A percentile compares a stretch with the other conserved stretches of the same genome.
phyloP scores from a whole-genome alignment of 2,888 invertebrate species.

The Temnothorax unifasciatus region DNA sequence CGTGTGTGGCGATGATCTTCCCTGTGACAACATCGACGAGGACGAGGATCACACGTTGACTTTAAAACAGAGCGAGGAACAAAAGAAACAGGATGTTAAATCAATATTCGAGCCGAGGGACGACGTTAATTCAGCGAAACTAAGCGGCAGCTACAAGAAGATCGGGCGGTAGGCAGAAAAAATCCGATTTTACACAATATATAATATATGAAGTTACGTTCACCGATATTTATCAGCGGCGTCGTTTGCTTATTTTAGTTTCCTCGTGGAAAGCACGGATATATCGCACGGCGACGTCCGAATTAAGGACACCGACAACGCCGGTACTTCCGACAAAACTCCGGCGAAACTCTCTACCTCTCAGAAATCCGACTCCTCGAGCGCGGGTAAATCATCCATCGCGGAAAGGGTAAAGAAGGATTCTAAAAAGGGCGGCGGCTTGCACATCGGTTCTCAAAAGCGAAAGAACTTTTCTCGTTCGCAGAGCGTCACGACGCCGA shows the following conservation, averaged over 20 bases:
- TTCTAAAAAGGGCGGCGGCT: conserved; percentile 33
- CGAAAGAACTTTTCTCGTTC: conserved; percentile 76
- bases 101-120: conserved; percentile 82
- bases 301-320: conserved; percentile 79
- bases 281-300: conserved; percentile 83
- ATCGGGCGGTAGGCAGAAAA: conserved; percentile 81
- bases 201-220: neutral
- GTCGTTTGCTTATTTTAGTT: conserved; percentile 72
- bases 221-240: neutral
- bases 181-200: neutral
- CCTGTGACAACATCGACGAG: conserved; percentile 80
- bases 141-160: conserved; percentile 81
- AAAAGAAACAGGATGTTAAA: conserved; percentile 84
- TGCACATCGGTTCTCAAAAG: conserved; percentile 50
- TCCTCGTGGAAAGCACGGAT: conserved; percentile 85
- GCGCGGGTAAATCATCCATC: conserved; percentile 45
- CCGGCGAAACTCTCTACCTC: conserved; percentile 29
- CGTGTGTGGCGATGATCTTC: conserved; percentile 70
- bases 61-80: conserved; percentile 82
- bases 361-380: conserved; percentile 61
- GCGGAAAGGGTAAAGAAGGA: conserved; percentile 57
- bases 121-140: conserved; percentile 66
- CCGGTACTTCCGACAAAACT: conserved; percentile 66
- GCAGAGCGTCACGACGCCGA: conserved; percentile 79
- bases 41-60: conserved; percentile 85